phyloP scores from a whole-genome alignment of 2,113 vertebrate species.

The pig (Sus scrofa) region T2T-Sscrofa CM000828.6:54094501-54095000 shows the following conservation, averaged over 20 bases:
- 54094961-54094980: neutral
- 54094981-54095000: neutral
- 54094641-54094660: neutral
- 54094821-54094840: neutral
- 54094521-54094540: neutral
- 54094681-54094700: neutral
- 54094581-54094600: neutral
- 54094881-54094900: neutral
- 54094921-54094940: neutral
- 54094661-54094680: neutral
- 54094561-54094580: neutral
- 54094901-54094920: neutral
- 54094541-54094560: neutral
- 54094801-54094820: neutral
- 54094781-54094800: rapidly evolving
- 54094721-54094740: neutral
- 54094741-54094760: neutral
- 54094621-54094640: neutral
- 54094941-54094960: neutral
- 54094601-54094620: neutral
- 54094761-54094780: neutral
- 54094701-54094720: neutral
- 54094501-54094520: neutral
- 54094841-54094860: neutral
- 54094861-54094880: neutral